A percentile compares a stretch with the other conserved stretches of the same genome.
These are phyloP conservation scores for Phenganax subtilis DNA, from an alignment of 92 coral and sea anemone species.

Conservation along the genomic window DNA sequence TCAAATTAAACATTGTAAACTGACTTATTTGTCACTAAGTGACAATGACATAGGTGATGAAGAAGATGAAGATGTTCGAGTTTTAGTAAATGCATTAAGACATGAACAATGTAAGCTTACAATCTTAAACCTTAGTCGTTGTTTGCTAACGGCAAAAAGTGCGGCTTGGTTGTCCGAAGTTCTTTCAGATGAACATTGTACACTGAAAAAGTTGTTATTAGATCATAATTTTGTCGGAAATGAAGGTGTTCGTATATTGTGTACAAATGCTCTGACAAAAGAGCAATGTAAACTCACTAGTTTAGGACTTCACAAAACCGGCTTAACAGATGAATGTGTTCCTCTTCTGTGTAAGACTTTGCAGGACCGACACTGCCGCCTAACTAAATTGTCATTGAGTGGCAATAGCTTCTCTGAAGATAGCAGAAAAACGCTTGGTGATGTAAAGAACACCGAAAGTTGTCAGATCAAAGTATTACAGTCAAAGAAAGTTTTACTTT, in stretches of 20 bases:
- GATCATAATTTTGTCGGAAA: not conserved
- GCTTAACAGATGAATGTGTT: conserved; percentile 12
- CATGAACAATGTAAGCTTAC: no score
- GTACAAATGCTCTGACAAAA: conserved; percentile 10
- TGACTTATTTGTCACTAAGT: conserved; percentile 18
- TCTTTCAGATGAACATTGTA: no score
- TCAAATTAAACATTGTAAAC: not conserved
- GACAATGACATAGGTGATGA: not conserved
- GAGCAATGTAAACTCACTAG: conserved; percentile 31
- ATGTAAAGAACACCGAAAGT: no score
- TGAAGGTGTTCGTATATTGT: conserved; percentile 20
- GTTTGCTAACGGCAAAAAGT: no score
- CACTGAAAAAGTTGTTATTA: no score
- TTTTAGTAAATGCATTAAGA: no score
- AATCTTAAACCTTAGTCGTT: no score
- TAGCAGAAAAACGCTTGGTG: no score
- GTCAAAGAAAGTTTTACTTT: no score
- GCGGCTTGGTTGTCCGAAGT: no score
- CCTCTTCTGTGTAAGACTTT: conserved; percentile 10
- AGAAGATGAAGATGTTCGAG: no score
- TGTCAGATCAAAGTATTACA: no score
- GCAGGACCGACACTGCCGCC: conserved; percentile 20
- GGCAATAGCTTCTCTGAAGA: not conserved
- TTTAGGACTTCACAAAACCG: not conserved
- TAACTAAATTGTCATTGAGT: conserved; percentile 5